Conservation (phyloP, 2,113 vertebrate genomes). For the Sciurus niger region DNA sequence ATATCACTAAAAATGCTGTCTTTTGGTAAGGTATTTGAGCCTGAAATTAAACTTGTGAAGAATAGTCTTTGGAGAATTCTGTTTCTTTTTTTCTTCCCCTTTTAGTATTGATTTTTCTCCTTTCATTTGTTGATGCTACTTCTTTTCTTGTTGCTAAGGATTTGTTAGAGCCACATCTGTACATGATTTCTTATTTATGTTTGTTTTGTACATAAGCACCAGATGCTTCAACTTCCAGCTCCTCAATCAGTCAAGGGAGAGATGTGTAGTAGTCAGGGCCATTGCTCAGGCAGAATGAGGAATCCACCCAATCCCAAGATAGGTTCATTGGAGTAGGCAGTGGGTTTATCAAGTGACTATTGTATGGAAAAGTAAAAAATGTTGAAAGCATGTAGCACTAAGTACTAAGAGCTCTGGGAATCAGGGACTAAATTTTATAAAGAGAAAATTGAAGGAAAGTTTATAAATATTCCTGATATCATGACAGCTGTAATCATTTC, state of each 20-base stretch:
- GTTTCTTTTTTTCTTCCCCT: slow-evolving; percentile 46
- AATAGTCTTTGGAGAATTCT: slow-evolving; percentile 35
- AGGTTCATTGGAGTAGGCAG: neutral
- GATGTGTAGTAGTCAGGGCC: neutral
- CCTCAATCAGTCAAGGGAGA: slow-evolving; percentile 12
- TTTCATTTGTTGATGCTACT: slow-evolving; percentile 55
- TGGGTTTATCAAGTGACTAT: neutral
- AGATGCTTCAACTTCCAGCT: slow-evolving; percentile 67
- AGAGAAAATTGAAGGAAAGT: neutral
- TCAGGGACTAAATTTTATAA: neutral
- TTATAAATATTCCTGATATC: neutral
- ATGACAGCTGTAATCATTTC: neutral
- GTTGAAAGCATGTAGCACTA: neutral
- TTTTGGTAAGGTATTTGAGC: slow-evolving; percentile 33
- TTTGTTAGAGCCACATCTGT: slow-evolving; percentile 71
- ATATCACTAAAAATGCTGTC: slow-evolving; percentile 14
- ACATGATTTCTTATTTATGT: slow-evolving; percentile 81
- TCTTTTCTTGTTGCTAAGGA: slow-evolving; percentile 63
- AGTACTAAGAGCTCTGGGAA: neutral
- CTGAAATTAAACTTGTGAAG: slow-evolving; percentile 71
- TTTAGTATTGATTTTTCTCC: slow-evolving; percentile 72
- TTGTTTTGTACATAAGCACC: slow-evolving; percentile 79
- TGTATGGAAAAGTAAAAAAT: neutral
- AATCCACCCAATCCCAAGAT: neutral
- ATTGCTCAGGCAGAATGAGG: neutral